Base-by-base conservation (phyloP, 1,140 invertebrate genomes). In the Pseudomyrmex pallidus region DNA sequence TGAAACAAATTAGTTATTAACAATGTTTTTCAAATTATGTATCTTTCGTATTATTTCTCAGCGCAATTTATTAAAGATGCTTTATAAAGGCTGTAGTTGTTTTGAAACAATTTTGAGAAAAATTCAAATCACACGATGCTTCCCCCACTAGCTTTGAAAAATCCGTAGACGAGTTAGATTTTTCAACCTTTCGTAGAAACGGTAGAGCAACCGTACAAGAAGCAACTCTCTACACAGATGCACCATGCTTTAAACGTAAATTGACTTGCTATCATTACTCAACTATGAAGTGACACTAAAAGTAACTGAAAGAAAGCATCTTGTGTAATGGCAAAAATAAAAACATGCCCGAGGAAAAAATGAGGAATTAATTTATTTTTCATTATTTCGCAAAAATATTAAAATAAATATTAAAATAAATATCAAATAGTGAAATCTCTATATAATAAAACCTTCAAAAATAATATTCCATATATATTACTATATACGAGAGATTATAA, bases 101-200 rank as follows among this genome's bases (percentile, higher is more conserved):
- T 61, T 64, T 54, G 13, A 15, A n/a, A 54, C 54, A 13, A 59
- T 70, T 70, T 48, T 59, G 20, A 25, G 10, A 22, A 57, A 12
- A 20, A 20, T 59, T 80, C 22, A 25, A 56, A 80, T 80, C 54
- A 72, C 76, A 80, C 66, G 76, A 80, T 50, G 76, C 54, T 80
- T 70, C 12, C 10, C 35, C 48, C 52, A 59, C 76, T 66, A 25
- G 25, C 61, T 13, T 78, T 8, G 15, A 61, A 57, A 50, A 12
- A 20, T 70, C n/a, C 10, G 76, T 80, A 80, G 76, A 5, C 35
- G 13, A 44, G 2, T 12, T 78, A 70, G 64, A 50, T 72, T 70
- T 70, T 61, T 80, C 76, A 80, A 66, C n/a, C 50, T 80, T 80
- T 56, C 61, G 72, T 66, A 35, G 20, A 61, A 72, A 80, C 50